Evolutionary conservation across 2,888 invertebrate genomes (phyloP).

Genomic region (Glaucopsyche alexis): DNA sequence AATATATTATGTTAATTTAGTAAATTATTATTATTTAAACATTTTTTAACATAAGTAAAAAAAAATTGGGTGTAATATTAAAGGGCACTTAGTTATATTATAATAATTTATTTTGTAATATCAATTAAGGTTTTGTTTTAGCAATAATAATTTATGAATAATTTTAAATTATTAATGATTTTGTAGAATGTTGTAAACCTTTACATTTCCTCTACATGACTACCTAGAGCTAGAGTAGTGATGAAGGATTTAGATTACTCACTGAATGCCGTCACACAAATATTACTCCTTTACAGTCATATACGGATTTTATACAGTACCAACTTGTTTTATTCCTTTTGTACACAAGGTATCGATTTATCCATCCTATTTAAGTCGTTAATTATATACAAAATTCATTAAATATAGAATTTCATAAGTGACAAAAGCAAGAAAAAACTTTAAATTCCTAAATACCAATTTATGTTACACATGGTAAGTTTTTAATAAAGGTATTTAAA

Average conservation of each 20-base stretch:
- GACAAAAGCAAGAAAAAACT: too few species aligned
- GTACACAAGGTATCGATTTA: not conserved
- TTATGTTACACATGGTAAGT: too few species aligned
- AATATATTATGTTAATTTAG: not conserved
- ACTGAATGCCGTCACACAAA: not conserved
- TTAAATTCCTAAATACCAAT: too few species aligned
- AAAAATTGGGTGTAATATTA: not conserved
- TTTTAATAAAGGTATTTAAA: too few species aligned
- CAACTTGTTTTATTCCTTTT: constrained; percentile 15
- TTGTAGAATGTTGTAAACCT: not conserved
- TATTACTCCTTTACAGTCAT: not conserved
- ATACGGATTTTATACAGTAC: constrained; percentile 9
- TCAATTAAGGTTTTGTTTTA: constrained; percentile 13
- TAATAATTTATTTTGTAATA: constrained; percentile 4
- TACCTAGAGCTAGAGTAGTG: not conserved
- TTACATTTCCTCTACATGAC: too few species aligned
- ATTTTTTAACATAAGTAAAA: not conserved
- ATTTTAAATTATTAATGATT: not conserved
- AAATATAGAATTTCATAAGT: not conserved
- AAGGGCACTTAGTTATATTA: not conserved
- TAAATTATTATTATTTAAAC: not conserved
- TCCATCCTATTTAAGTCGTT: not conserved
- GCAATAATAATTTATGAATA: not conserved
- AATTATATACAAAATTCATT: not conserved
- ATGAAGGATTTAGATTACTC: not conserved